Conservation (phyloP, 2,888 invertebrate genomes). For the Cryptocephalus primarius region DNA sequence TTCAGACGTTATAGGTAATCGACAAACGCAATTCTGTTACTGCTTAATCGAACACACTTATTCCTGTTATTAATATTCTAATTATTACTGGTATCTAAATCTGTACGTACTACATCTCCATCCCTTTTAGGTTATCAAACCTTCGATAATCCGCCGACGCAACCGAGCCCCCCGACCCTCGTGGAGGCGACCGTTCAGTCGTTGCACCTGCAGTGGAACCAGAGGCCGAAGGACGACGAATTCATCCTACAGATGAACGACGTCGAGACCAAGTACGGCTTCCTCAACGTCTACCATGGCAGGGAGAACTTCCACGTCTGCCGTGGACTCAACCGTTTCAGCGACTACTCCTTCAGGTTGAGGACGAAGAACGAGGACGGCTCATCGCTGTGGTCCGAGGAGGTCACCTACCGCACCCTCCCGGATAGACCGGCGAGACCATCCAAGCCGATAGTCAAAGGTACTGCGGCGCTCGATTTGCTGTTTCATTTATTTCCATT, state of each 20-base stretch:
- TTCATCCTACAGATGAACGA: conserved; percentile 74
- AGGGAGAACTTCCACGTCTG: conserved; percentile 37
- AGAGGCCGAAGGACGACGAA: conserved; percentile 64
- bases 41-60: no score
- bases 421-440: conserved; percentile 73
- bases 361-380: conserved; percentile 77
- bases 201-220: conserved; percentile 63
- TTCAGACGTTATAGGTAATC: conserved; percentile 44
- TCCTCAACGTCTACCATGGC: conserved; percentile 64
- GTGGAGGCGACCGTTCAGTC: conserved; percentile 50
- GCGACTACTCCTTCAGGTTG: conserved; percentile 72
- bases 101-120: no score
- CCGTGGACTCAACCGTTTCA: conserved; percentile 37
- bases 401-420: conserved; percentile 63
- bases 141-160: conserved; percentile 67
- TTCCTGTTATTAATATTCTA: no score
- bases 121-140: conserved; percentile 37
- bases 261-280: conserved; percentile 27
- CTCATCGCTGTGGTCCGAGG: conserved; percentile 69
- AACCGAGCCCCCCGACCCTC: conserved; percentile 66
- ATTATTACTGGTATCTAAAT: no score
- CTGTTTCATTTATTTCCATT: no score
- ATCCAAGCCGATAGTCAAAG: conserved; percentile 65
- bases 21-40: no score
- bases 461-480: conserved; percentile 27